Conservation (phyloP, 2,113 vertebrate genomes). For the Saguinus imperator region DNA sequence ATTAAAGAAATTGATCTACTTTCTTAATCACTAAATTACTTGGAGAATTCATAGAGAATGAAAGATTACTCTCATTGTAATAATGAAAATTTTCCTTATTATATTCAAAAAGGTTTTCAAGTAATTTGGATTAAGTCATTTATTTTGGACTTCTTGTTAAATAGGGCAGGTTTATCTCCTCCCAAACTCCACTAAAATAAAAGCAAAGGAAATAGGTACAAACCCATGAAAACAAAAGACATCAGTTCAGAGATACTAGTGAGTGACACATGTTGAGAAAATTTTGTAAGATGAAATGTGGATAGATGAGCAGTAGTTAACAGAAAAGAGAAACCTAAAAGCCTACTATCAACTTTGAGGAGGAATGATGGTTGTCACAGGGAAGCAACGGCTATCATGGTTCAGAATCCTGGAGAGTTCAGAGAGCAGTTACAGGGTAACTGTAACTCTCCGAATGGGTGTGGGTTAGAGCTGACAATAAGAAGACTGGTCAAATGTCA, state of each 20-base stretch:
- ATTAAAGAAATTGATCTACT: slow-evolving; percentile 1
- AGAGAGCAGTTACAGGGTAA: neutral
- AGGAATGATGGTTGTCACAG: neutral
- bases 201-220: neutral
- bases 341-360: neutral
- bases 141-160: neutral
- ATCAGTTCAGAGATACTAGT: neutral
- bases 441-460: too few relatives aligned
- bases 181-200: neutral
- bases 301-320: neutral
- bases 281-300: neutral
- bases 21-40: slow-evolving; percentile 1
- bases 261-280: neutral
- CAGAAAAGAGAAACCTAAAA: neutral
- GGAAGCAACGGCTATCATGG: neutral
- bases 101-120: neutral
- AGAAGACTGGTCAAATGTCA: neutral
- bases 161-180: neutral
- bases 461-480: neutral
- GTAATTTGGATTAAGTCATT: neutral
- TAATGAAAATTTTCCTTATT: neutral
- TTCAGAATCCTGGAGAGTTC: neutral
- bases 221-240: neutral
- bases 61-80: neutral
- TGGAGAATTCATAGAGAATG: neutral